These are phyloP conservation scores for Phymanthus crucifer DNA, from an alignment of 92 coral and sea anemone species.

Conservation along the genomic window DNA sequence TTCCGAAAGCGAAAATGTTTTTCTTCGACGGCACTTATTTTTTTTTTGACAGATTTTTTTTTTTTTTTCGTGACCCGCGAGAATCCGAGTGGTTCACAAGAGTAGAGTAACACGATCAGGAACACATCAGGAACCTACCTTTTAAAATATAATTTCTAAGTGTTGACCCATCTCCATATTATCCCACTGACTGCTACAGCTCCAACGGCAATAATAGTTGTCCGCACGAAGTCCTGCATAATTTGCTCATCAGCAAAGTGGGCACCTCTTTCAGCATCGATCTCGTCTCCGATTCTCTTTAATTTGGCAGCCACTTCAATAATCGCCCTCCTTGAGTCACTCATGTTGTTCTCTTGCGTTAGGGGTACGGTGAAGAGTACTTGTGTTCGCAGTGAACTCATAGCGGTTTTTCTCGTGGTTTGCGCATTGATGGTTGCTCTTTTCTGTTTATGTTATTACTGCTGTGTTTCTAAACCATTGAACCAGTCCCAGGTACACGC, in stretches of 20 bases:
- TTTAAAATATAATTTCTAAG: neutral
- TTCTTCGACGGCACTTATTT: neutral
- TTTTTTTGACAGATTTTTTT: constrained; percentile 25
- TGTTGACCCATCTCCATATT: constrained; percentile 45
- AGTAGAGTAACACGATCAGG: neutral
- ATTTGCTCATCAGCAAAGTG: constrained; percentile 15
- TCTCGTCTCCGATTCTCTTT: constrained; percentile 44
- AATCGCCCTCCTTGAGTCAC: constrained; percentile 18
- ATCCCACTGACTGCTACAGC: constrained; percentile 34
- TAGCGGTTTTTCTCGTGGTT: constrained; percentile 17
- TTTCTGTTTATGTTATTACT: constrained; percentile 29
- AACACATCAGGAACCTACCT: constrained; percentile 6
- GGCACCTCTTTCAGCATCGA: constrained; percentile 30
- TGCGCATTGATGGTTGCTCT: constrained; percentile 22
- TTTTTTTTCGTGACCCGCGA: neutral
- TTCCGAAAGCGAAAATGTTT: constrained; percentile 42
- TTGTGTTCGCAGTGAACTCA: constrained; percentile 15
- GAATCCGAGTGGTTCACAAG: neutral
- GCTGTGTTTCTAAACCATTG: constrained; percentile 24
- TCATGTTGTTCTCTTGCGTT: constrained; percentile 28
- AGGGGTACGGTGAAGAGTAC: constrained; percentile 18
- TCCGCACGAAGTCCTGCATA: constrained; percentile 20
- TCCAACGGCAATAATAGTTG: constrained; percentile 33
- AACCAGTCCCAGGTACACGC: constrained; percentile 38
- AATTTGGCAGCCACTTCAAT: constrained; percentile 37